Evolutionary conservation across 2,888 invertebrate species (phyloP).

Genomic region (Bombylius discolor): DNA sequence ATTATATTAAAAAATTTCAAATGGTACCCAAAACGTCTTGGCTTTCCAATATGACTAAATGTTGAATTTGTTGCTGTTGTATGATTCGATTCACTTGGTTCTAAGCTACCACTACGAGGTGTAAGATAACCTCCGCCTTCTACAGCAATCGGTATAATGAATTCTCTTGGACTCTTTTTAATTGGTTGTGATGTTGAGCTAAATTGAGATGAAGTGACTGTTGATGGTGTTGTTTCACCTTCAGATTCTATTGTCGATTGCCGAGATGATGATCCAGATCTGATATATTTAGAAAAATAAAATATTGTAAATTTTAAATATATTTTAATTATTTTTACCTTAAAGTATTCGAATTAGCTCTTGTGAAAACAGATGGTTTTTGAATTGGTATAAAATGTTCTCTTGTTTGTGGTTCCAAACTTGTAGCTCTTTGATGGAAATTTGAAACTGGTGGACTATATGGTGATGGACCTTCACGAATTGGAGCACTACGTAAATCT

Average conservation of each 20-base stretch:
- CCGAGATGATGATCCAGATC: constrained; percentile 38
- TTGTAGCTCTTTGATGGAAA: constrained; percentile 39
- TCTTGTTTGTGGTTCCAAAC: constrained; percentile 43
- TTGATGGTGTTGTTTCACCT: constrained; percentile 45
- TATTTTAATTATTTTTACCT: background rate
- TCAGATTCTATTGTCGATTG: constrained; percentile 61
- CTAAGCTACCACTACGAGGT: constrained; percentile 54
- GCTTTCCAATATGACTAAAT: constrained; percentile 37
- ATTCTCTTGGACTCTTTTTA: constrained; percentile 78
- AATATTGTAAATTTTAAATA: background rate
- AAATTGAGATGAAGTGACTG: constrained; percentile 20
- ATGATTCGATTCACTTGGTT: constrained; percentile 53
- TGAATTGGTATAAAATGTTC: constrained; percentile 58
- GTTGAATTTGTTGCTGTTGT: constrained; percentile 42
- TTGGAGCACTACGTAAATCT: constrained; percentile 35
- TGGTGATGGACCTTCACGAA: constrained; percentile 26
- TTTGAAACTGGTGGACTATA: constrained; percentile 29
- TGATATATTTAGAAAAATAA: background rate
- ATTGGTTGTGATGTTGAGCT: constrained; percentile 48
- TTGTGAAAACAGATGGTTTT: constrained; percentile 34
- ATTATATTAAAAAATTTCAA: no score
- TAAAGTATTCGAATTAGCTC: constrained; percentile 26
- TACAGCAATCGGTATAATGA: constrained; percentile 85
- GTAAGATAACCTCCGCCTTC: constrained; percentile 72
- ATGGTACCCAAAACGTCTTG: constrained; percentile 54